Conservation (phyloP, 1,140 invertebrate species). For the Delia radicum region DNA sequence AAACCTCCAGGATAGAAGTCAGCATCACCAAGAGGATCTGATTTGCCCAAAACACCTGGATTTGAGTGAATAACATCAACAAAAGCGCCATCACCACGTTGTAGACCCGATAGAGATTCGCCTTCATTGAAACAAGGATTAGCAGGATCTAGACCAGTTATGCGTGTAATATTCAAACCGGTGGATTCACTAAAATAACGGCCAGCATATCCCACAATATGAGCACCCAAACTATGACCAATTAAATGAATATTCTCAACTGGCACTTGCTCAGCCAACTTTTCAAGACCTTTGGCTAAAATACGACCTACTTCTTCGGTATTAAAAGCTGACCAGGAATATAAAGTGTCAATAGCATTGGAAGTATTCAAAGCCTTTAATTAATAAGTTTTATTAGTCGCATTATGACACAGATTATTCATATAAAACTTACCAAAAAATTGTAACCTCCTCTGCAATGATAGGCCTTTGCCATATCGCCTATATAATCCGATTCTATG, state of each 20-base stretch:
- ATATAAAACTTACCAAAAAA: slow-evolving; percentile 13
- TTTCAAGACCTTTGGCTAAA: slow-evolving; percentile 37
- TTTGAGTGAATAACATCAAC: slow-evolving; percentile 2
- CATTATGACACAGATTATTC: neutral
- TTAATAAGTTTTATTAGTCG: too few species aligned
- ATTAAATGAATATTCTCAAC: slow-evolving; percentile 46
- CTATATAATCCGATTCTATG: neutral
- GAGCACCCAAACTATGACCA: slow-evolving; percentile 58
- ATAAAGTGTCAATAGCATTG: slow-evolving; percentile 49
- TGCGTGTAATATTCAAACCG: slow-evolving; percentile 50
- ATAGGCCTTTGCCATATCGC: neutral
- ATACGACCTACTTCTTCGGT: slow-evolving; percentile 45
- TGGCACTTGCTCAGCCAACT: slow-evolving; percentile 35
- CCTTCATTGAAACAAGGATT: slow-evolving; percentile 61
- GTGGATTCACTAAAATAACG: slow-evolving; percentile 51
- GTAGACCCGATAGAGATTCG: slow-evolving; percentile 54
- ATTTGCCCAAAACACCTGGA: slow-evolving; percentile 43
- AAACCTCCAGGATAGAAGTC: neutral
- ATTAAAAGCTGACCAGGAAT: slow-evolving; percentile 52
- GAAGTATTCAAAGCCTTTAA: neutral
- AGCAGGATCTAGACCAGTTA: slow-evolving; percentile 71
- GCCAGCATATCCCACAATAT: slow-evolving; percentile 59
- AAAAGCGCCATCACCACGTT: neutral
- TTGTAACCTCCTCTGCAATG: neutral
- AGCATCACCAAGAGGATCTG: neutral